Evolutionary conservation across 2,888 invertebrate species (phyloP), one percentile per base, ranked within the genome.

Genomic region (Tipula confusa): DNA sequence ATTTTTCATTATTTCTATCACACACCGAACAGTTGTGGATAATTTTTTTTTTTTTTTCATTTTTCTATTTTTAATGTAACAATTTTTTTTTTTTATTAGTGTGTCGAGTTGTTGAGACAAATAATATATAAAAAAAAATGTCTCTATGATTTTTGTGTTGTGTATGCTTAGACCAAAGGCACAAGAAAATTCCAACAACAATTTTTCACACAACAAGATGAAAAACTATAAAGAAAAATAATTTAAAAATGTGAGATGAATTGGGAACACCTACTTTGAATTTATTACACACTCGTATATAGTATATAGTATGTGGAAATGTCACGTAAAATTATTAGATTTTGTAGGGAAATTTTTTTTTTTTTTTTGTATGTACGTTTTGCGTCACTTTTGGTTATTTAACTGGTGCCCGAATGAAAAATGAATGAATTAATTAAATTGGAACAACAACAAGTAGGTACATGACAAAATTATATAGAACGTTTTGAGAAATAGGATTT

Each of bases 271-370:
- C 43, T 43, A 43, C 43, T 43, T 64, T 64, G 64, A 64, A 64
- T 64, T 64, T 64, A 24, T 24, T 64, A 64, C 18, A 64, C 64
- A 64, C 64, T 24, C 2, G 24, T 24, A 24, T 24, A 24, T 7
- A n/a, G 24, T n/a, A n/a, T 38, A n/a, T n/a, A 33, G 33, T 3
- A 33, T 24, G 64, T 24, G 64, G 24, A 64, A 64, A 64, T 64
- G 64, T 64, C 64, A 64, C 64, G 64, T 64, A 64, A 64, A 64
- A 64, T 24, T 64, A 64, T 64, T 64, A 64, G 24, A 64, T 24
- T 7, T 15, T 24, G 7, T 6, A 24, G 64, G 64, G 64, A 64
- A 64, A 64, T 64, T 24, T 64, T 9, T 0, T 43, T 43, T 64
- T 64, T 24, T 9, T 43, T 24, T 9, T 64, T 9, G 7, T 24